Evolutionary conservation across 2,797 vertebrate species (phyloP).

Genomic region (Sebastes umbrosus): DNA sequence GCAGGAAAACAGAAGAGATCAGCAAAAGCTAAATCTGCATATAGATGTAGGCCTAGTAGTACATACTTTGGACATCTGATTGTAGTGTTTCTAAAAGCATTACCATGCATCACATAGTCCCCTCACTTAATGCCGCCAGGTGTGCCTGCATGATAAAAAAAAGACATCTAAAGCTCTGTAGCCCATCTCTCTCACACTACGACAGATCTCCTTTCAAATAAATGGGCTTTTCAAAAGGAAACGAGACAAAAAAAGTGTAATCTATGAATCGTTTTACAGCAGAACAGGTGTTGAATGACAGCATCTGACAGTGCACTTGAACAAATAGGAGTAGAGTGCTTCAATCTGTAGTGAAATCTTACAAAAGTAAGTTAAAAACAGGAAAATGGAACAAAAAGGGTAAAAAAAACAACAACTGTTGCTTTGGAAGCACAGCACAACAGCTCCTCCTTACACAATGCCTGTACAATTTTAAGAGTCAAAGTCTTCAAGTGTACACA

Average conservation of each 20-base stretch:
- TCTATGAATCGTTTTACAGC: neutral
- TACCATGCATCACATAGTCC: neutral
- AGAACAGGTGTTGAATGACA: constrained; percentile 7
- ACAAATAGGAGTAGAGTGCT: constrained; percentile 13
- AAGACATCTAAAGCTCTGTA: neutral
- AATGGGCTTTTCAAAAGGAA: constrained; percentile 15
- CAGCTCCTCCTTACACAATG: neutral
- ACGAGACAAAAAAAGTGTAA: neutral
- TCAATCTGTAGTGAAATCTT: neutral
- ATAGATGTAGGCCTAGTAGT: neutral
- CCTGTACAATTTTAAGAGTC: neutral
- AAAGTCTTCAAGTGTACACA: neutral
- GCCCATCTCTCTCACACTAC: neutral
- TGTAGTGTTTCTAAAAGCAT: constrained; percentile 7
- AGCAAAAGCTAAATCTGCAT: neutral
- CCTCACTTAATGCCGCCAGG: neutral
- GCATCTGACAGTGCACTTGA: constrained; percentile 4
- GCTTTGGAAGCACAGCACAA: neutral
- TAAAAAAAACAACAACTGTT: neutral
- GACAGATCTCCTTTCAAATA: neutral
- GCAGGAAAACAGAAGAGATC: neutral
- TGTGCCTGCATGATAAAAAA: neutral
- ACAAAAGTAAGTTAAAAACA: neutral
- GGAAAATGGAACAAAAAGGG: neutral
- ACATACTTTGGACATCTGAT: neutral